Conservation (phyloP, 2,113 vertebrate species). For the Illadopsis cleaveri region DNA sequence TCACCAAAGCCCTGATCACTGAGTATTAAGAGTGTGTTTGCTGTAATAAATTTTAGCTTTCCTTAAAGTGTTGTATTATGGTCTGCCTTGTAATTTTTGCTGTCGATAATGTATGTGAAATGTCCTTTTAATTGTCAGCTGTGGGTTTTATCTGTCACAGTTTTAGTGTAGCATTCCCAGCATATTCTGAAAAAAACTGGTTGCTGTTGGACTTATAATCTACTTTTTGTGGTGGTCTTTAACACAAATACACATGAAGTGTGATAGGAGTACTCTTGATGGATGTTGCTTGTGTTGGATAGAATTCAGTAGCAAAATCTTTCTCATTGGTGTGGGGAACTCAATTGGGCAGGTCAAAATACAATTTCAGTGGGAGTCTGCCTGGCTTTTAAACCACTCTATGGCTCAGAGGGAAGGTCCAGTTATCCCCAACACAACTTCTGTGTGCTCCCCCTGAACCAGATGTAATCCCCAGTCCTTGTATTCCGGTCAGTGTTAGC, state of each 20-base stretch:
- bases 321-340: not conserved
- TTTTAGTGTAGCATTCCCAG: not conserved
- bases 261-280: not conserved
- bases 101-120: not conserved
- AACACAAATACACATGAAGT: not conserved
- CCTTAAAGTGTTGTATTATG: not conserved
- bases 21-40: not conserved
- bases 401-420: not conserved
- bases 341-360: not conserved
- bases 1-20: not conserved
- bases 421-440: not conserved
- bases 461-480: not conserved
- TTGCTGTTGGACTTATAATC: not conserved
- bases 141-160: not conserved
- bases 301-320: not conserved
- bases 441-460: not conserved
- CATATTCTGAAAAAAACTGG: not conserved
- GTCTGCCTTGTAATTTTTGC: not conserved
- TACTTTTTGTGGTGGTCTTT: not conserved
- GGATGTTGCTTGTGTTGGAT: not conserved
- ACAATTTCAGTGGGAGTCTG: not conserved
- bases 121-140: not conserved
- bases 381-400: not conserved
- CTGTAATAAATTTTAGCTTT: conserved; percentile 29
- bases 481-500: fast-evolving